phyloP scores from a whole-genome alignment of 2,888 invertebrate genomes.

The Lymantria dispar region DNA sequence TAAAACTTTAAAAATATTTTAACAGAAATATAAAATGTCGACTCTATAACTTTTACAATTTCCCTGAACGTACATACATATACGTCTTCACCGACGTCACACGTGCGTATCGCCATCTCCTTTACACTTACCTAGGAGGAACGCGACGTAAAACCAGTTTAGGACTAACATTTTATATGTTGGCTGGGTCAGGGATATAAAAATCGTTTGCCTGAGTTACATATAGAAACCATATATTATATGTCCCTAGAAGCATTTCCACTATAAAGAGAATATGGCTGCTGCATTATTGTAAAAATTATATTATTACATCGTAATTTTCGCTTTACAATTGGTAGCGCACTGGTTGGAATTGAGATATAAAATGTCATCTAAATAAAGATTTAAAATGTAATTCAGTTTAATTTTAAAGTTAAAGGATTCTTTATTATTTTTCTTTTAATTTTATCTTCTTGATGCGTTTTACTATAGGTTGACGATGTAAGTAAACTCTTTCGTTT shows the following conservation, averaged over 20 bases:
- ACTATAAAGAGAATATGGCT: slow-evolving; percentile 64
- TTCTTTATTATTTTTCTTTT: too few species aligned
- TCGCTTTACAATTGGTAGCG: not conserved
- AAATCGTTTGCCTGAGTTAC: slow-evolving; percentile 75
- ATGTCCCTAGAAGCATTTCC: slow-evolving; percentile 42
- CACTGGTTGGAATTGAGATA: too few species aligned
- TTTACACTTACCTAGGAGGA: slow-evolving; percentile 50
- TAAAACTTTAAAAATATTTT: slow-evolving; percentile 2
- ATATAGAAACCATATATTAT: slow-evolving; percentile 21
- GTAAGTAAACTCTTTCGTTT: too few species aligned
- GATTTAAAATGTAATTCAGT: too few species aligned
- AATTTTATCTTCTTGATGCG: too few species aligned
- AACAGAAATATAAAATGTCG: slow-evolving; percentile 12
- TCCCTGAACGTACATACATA: slow-evolving; percentile 62
- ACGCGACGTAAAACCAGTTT: slow-evolving; percentile 57
- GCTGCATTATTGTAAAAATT: slow-evolving; percentile 50
- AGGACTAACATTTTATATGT: slow-evolving; percentile 82
- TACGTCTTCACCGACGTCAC: slow-evolving; percentile 64
- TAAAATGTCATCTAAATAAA: too few species aligned
- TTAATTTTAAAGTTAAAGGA: too few species aligned
- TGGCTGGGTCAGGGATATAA: slow-evolving; percentile 83
- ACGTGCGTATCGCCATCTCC: slow-evolving; percentile 57
- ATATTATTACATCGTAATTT: slow-evolving; percentile 27
- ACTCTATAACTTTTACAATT: slow-evolving; percentile 50
- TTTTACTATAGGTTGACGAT: too few species aligned